Base-by-base conservation (phyloP, 2,797 vertebrate species). In the Dromococcyx pavoninus region DNA sequence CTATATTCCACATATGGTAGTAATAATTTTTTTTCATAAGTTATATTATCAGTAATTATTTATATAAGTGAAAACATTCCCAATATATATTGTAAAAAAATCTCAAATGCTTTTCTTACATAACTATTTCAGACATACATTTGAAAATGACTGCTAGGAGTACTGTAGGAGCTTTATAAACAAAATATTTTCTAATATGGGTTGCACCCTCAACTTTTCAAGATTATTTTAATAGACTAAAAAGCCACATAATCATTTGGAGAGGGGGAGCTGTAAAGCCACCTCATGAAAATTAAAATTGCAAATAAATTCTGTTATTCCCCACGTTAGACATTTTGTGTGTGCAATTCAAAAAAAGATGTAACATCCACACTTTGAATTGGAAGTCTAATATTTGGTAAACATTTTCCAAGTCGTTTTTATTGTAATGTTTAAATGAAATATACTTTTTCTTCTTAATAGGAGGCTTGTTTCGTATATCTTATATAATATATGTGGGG, bases 51-150 rank as follows among this genome's bases (percentile, higher is more conserved):
- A 98, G 97, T 98, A 98, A 95, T 98, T 98, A 98, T 98, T 98
- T 98, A 98, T 97, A 98, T 98, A 98, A 98, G 97, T 98, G 97
- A 98, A 98, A 98, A 98, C 98, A 98, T 98, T 98, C 98, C 97
- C 98, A 98, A 98, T 98, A 98, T 98, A 98, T 98, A 98, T 96
- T 78, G 94, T 97, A 97, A 98, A 98, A 98, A 98, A 96, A 78
- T 94, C 95, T 91, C 97, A 98, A 97, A 97, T 96, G 95, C 95
- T 97, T 94, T 96, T 97, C 97, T 98, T 98, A 98, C 97, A 98
- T 96, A 97, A 91, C 94, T 97, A 97, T 98, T 96, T 98, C 96
- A 97, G 98, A 98, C 98, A 98, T 98, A 98, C 98, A 98, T 97
- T 98, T 97, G 97, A 97, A 98, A 98, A 98, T 97, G 93, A 97